Evolutionary conservation across 2,113 vertebrate genomes (phyloP), one percentile per base, ranked within the genome.

Genomic region (Oxygymnocypris stewartii): DNA sequence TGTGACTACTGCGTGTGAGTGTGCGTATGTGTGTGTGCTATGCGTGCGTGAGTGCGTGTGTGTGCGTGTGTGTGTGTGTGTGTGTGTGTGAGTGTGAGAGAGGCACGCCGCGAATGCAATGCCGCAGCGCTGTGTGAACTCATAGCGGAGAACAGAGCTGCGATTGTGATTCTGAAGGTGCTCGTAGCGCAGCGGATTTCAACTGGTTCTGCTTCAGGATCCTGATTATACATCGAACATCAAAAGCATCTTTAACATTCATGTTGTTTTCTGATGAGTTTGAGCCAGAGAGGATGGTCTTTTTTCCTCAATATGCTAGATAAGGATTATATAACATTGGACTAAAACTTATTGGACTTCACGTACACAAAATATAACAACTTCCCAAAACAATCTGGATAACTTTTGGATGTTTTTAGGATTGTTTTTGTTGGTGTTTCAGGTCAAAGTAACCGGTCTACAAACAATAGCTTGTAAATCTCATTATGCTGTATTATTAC

Each of bases 81-180:
- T 31, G 16, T 71, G 69, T 73, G 40, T 4, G 28, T 1, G 28
- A 31, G n/a, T n/a, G n/a, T n/a, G 28, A 31, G 28, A 31, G 28
- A 31, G 47, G 47, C 73, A 76, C 40, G 37, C 54, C 44, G 79
- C 44, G 37, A 80, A 63, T 63, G 59, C 59, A 81, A 80, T 61
- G 54, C 77, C 1, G 57, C 57, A 63, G 57, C 78, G 25, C 79
- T 44, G 79, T 65, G 57, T 65, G 79, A 79, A 79, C n/a, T 59
- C 77, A 13, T 16, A 57, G 31, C 23, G 79, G 59, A 81, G 54
- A 81, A 81, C 79, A 65, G 23, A 44, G 54, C 20, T 40, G 31
- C 5, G 12, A 40, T 59, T 79, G 35, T 61, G 35, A 40, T 79
- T 59, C 31, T 78, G 49, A 37, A 8, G 16, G 51, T 59, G 20